Evolutionary conservation across 2,888 invertebrate species (phyloP).

Genomic region (Crepidodera aurea): DNA sequence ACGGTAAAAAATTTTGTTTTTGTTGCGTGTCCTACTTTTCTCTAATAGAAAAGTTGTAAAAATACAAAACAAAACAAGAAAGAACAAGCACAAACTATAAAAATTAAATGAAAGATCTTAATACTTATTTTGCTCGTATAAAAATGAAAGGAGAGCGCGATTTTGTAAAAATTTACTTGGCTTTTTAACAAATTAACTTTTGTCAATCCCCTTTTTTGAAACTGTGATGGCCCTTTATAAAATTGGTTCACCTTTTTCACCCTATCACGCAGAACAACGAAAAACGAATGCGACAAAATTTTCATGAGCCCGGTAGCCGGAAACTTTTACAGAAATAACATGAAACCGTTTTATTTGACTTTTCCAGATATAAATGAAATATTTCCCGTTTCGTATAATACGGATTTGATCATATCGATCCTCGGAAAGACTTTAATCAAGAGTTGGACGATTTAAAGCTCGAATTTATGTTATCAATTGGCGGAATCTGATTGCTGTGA

Average conservation of each 20-base stretch:
- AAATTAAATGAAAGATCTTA: too few species aligned
- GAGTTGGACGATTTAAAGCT: background rate
- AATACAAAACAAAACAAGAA: too few species aligned
- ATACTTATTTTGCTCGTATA: too few species aligned
- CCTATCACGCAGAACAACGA: background rate
- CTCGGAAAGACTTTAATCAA: conserved; percentile 6
- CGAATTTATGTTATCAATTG: background rate
- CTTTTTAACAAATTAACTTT: background rate
- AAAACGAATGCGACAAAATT: conserved; percentile 3
- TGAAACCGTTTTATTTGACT: conserved; percentile 16
- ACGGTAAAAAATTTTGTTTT: too few species aligned
- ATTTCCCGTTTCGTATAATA: conserved; percentile 11
- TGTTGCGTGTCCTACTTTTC: too few species aligned
- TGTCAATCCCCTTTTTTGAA: too few species aligned
- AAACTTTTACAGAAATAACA: conserved; percentile 21
- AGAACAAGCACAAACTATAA: too few species aligned
- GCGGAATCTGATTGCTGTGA: background rate
- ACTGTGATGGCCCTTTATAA: too few species aligned
- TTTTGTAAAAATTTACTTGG: too few species aligned
- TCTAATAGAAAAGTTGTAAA: too few species aligned
- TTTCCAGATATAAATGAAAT: conserved; percentile 11
- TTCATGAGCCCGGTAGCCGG: background rate
- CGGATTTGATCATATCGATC: conserved; percentile 10
- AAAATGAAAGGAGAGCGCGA: too few species aligned
- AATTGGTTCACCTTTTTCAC: background rate